A percentile compares a stretch with the other conserved stretches of the same genome.
Conservation (phyloP, 2,888 invertebrate genomes). For the Caenorhabditis plicata region DNA sequence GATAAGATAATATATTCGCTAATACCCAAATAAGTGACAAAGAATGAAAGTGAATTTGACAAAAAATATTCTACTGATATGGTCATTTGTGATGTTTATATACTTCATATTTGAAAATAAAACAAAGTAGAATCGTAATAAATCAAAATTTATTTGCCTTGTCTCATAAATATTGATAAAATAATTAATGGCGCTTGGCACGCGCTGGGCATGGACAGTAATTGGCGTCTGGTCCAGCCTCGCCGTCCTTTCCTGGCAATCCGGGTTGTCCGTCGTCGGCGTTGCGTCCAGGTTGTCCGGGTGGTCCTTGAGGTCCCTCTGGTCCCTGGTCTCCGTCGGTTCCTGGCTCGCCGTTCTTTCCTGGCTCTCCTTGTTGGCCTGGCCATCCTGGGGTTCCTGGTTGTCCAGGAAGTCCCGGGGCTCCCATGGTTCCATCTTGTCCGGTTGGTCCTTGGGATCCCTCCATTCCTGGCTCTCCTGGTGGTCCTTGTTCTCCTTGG, state of each 20-base stretch:
- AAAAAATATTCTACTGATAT: too few species aligned
- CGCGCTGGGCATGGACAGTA: conserved; percentile 49
- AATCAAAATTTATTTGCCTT: too few species aligned
- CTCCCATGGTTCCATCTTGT: conserved; percentile 36
- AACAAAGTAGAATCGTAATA: too few species aligned
- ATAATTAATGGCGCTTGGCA: conserved; percentile 35
- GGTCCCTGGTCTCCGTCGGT: conserved; percentile 38
- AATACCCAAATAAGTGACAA: too few species aligned
- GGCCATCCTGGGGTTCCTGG: conserved; percentile 46
- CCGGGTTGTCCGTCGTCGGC: conserved; percentile 41
- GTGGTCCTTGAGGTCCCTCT: conserved; percentile 39
- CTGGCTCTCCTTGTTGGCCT: conserved; percentile 43
- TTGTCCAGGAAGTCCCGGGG: conserved; percentile 38
- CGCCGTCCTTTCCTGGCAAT: conserved; percentile 39
- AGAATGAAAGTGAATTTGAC: too few species aligned
- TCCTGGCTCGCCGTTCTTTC: conserved; percentile 41
- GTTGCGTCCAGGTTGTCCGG: conserved; percentile 39
- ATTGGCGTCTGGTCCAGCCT: conserved; percentile 44
- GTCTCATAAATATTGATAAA: too few species aligned
- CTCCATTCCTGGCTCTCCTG: conserved; percentile 38
- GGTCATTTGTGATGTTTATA: too few species aligned
- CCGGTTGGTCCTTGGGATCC: conserved; percentile 35
- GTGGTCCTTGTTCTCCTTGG: conserved; percentile 33
- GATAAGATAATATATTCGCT: too few species aligned
- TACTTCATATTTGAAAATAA: too few species aligned